Evolutionary conservation across 2,888 invertebrate genomes (phyloP), one percentile per base, ranked within the genome.

Genomic region (Notodonta ziczac): DNA sequence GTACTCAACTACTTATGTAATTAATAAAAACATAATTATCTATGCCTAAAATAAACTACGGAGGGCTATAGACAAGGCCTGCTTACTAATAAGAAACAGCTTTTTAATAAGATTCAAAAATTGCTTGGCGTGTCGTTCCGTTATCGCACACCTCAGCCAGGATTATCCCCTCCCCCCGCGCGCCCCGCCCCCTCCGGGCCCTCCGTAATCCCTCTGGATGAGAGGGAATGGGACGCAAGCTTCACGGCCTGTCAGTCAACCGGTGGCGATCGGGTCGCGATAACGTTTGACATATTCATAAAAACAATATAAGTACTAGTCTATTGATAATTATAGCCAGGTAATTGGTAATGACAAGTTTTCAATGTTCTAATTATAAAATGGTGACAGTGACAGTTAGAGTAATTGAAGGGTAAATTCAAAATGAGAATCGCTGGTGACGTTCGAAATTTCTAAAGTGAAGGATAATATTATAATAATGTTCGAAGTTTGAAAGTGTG

Each of bases 181-280:
- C 78, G 78, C 72, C 72, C 67, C 60, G 59, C 60, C 57, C 62
- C 56, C 56, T 24, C 73, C 77, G 14, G 42, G 59, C 78, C 81
- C 78, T 76, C 73, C 67, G 63, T 59, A 65, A 71, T 86, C 86
- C 88, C 87, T 86, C 88, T 80, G 86, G 87, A 84, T 67, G 78
- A 67, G 81, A 77, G 78, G 80, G 83, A 80, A 82, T 78, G 82
- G 79, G 82, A 72, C 76, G 72, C 69, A 69, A 62, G 69, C 67
- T 70, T 66, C 77, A 44, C 56, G 44, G 79, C 78, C 70, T 81
- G 84, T 80, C 87, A 91, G 91, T 90, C 86, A 86, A 76, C 72
- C 81, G 66, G 70, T 70, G 77, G 71, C 81, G 80, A 76, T 76
- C 83, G 87, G 72, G 70, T 70, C 66, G 84, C 66, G 69, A 79